phyloP scores from a whole-genome alignment of 2,797 vertebrate genomes.

The Setipinna tenuifilis region DNA sequence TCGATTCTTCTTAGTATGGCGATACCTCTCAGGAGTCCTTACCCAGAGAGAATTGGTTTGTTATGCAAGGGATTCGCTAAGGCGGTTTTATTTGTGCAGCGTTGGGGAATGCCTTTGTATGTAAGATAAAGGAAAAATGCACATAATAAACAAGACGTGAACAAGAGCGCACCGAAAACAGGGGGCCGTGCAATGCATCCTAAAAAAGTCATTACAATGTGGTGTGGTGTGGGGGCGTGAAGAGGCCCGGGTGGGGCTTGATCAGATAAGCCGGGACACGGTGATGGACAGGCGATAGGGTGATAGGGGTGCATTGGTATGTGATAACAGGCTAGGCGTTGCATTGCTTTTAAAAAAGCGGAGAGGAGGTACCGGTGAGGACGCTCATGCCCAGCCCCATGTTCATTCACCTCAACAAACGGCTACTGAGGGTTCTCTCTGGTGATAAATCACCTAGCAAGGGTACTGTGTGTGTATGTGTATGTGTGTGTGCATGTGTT shows the following conservation, averaged over 20 bases:
- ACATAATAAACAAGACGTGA: background rate
- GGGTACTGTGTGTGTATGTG: background rate
- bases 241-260: background rate
- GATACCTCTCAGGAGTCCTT: background rate
- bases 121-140: background rate
- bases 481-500: background rate
- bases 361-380: background rate
- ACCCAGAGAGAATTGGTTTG: too few relatives aligned
- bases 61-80: background rate
- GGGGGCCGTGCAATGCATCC: background rate
- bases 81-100: background rate
- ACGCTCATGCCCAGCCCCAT: background rate
- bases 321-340: background rate
- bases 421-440: background rate
- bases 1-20: background rate
- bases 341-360: background rate
- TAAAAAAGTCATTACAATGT: background rate
- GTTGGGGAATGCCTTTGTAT: background rate
- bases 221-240: background rate
- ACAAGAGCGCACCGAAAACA: background rate
- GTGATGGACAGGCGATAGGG: background rate
- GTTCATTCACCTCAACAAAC: background rate
- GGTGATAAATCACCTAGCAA: constrained; percentile 1
- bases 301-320: background rate
- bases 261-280: constrained; percentile 2